phyloP scores from a whole-genome alignment of 2,797 vertebrate genomes.

The Karalla daura region DNA sequence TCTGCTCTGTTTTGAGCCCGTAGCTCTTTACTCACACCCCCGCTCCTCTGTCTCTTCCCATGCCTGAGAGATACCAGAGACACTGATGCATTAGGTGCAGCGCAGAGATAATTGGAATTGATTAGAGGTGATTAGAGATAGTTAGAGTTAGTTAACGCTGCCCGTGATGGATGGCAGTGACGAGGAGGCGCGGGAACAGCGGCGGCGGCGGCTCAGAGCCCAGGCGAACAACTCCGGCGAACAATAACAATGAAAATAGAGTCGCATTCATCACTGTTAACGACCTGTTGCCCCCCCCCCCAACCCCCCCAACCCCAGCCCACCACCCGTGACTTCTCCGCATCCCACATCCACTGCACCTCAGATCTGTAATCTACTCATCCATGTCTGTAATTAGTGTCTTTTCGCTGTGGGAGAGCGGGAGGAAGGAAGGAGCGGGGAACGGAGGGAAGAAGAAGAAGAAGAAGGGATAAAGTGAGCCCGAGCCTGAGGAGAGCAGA shows the following conservation, averaged over 20 bases:
- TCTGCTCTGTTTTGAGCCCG: slow-evolving; percentile 21
- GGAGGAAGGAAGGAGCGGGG: slow-evolving; percentile 69
- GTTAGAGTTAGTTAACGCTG: slow-evolving; percentile 74
- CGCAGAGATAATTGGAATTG: slow-evolving; percentile 77
- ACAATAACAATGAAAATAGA: slow-evolving; percentile 82
- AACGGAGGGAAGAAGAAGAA: slow-evolving; percentile 51
- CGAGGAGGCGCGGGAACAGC: slow-evolving; percentile 51
- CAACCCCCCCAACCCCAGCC: too few relatives aligned
- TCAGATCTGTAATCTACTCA: slow-evolving; percentile 81
- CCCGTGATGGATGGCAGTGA: slow-evolving; percentile 70
- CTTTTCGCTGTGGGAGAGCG: slow-evolving; percentile 79
- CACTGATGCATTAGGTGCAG: slow-evolving; percentile 67
- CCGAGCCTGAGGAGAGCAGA: slow-evolving; percentile 59
- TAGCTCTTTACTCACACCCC: slow-evolving; percentile 34
- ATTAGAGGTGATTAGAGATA: slow-evolving; percentile 76
- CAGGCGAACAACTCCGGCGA: slow-evolving; percentile 49
- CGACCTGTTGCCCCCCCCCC: slow-evolving; percentile 78
- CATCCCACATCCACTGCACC: slow-evolving; percentile 71
- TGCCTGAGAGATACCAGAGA: slow-evolving; percentile 57
- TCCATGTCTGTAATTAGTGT: slow-evolving; percentile 83
- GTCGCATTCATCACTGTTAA: slow-evolving; percentile 82
- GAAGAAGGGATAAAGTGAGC: too few relatives aligned
- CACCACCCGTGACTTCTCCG: slow-evolving; percentile 63
- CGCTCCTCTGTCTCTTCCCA: slow-evolving; percentile 30
- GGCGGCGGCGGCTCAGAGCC: slow-evolving; percentile 52